Evolutionary conservation across 1,140 invertebrate genomes (phyloP).

Genomic region (Atta texana): DNA sequence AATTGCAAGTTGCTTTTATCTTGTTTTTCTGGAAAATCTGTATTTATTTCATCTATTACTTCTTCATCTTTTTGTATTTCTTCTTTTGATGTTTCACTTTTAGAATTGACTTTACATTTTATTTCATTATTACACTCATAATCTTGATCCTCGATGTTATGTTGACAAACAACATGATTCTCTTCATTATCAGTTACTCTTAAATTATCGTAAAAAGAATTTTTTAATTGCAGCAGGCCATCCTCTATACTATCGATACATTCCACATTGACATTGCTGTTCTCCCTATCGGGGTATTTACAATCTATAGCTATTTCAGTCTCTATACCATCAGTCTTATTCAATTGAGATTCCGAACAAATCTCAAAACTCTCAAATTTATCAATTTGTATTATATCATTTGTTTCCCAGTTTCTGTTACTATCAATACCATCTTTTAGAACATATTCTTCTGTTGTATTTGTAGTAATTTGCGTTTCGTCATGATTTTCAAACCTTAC

Average conservation of each 20-base stretch:
- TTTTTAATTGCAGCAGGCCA: conserved; percentile 53
- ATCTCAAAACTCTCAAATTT: conserved; percentile 71
- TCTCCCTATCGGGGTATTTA: conserved; percentile 38
- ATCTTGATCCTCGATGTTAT: conserved; percentile 37
- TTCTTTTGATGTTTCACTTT: conserved; percentile 54
- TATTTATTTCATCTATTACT: conserved; percentile 13
- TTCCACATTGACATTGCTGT: conserved; percentile 42
- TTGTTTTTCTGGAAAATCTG: conserved; percentile 48
- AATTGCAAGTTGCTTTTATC: conserved; percentile 28
- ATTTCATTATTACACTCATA: background rate
- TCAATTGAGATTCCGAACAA: conserved; percentile 66
- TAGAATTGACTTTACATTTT: conserved; percentile 52
- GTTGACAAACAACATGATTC: conserved; percentile 49
- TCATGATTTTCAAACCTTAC: conserved; percentile 69
- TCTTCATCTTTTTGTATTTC: conserved; percentile 29
- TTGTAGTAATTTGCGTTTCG: conserved; percentile 58
- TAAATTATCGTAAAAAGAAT: conserved; percentile 63
- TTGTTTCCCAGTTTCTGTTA: conserved; percentile 59
- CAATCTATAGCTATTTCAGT: conserved; percentile 74
- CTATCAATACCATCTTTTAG: conserved; percentile 45
- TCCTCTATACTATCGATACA: conserved; percentile 39
- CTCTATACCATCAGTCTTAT: conserved; percentile 74
- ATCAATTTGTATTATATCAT: conserved; percentile 54
- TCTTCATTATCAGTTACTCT: conserved; percentile 41
- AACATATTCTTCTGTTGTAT: conserved; percentile 60